Evolutionary conservation across 2,797 vertebrate genomes (phyloP).

Genomic region (Hippocampus kuda): DNA sequence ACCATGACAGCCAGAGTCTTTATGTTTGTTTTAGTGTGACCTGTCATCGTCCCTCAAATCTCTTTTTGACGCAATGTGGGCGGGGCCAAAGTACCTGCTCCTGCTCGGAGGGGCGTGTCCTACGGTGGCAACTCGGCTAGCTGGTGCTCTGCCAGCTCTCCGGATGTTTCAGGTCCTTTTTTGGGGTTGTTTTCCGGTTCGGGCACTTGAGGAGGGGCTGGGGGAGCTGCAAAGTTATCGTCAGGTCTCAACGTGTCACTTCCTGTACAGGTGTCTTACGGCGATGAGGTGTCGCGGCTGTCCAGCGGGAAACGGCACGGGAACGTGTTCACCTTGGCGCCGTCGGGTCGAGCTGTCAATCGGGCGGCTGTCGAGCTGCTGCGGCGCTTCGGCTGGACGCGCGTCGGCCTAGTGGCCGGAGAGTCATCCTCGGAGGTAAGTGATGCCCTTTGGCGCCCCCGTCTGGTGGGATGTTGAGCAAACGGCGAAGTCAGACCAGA

Average conservation of each 20-base stretch:
- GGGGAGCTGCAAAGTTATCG: neutral
- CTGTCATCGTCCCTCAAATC: constrained; percentile 74
- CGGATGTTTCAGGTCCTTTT: constrained; percentile 47
- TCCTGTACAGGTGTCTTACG: constrained; percentile 77
- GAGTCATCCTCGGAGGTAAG: constrained; percentile 44
- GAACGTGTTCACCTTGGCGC: constrained; percentile 80
- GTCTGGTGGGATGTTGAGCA: no score
- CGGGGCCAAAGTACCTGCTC: constrained; percentile 79
- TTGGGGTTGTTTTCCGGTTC: neutral
- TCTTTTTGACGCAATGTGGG: constrained; percentile 87
- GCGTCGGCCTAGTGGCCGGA: constrained; percentile 78
- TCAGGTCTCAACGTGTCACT: neutral
- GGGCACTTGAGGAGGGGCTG: no score
- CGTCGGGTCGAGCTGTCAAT: constrained; percentile 79
- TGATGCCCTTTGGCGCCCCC: neutral
- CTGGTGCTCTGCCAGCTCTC: constrained; percentile 38
- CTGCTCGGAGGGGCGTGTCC: constrained; percentile 86
- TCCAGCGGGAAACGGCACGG: constrained; percentile 80
- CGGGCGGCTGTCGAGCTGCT: constrained; percentile 78
- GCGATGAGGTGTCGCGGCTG: constrained; percentile 68
- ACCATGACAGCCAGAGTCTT: no score
- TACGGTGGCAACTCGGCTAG: constrained; percentile 70
- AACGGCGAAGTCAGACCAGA: no score
- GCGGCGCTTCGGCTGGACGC: constrained; percentile 74
- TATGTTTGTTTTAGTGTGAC: constrained; percentile 67